Conservation (phyloP, 2,888 invertebrate species). For the Palloptera scutellata region DNA sequence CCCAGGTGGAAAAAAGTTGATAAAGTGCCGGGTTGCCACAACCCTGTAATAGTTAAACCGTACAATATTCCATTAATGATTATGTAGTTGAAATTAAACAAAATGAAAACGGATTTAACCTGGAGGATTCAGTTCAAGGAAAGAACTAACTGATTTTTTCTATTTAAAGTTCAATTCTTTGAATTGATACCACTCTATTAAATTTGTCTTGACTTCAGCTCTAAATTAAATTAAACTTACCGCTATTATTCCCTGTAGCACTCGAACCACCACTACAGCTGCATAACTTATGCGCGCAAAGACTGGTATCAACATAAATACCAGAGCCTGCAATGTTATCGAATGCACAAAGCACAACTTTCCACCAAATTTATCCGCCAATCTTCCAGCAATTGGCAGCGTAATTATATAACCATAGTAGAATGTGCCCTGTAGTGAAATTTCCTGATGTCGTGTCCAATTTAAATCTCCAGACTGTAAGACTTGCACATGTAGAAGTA, state of each 20-base stretch:
- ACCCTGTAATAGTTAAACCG: conserved; percentile 48
- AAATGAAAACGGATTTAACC: not conserved
- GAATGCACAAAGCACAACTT: conserved; percentile 60
- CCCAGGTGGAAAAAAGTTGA: conserved; percentile 62
- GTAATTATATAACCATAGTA: conserved; percentile 66
- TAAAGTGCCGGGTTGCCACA: conserved; percentile 59
- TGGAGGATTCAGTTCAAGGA: not conserved
- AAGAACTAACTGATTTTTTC: not conserved
- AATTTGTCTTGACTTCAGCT: too few species aligned
- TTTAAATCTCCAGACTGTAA: conserved; percentile 23
- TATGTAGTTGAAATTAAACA: not conserved
- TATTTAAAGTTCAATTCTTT: not conserved
- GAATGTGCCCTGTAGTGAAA: conserved; percentile 67
- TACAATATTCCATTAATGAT: not conserved
- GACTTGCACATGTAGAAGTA: not conserved
- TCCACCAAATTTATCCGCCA: conserved; percentile 63
- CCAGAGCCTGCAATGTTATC: conserved; percentile 55
- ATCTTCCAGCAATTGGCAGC: conserved; percentile 61
- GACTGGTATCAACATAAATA: conserved; percentile 65
- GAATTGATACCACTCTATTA: too few species aligned
- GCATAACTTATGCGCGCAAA: conserved; percentile 61
- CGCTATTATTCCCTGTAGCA: conserved; percentile 65
- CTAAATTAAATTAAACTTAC: conserved; percentile 50
- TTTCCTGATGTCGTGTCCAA: conserved; percentile 67
- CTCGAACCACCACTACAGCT: conserved; percentile 60